Evolutionary conservation across 1,140 invertebrate genomes (phyloP), one percentile per base, ranked within the genome.

Genomic region (Aricia agestis): DNA sequence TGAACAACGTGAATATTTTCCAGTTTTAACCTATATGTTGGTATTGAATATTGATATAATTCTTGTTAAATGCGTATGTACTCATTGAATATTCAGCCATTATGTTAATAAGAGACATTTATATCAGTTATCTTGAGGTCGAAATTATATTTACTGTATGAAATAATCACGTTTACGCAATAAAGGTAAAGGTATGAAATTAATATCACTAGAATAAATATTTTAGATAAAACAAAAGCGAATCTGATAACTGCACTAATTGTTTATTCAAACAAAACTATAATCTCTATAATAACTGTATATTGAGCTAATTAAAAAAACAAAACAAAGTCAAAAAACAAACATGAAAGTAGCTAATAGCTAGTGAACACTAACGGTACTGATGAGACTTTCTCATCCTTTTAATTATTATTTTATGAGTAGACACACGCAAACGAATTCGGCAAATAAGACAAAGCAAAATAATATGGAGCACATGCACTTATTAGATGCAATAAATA

Each of bases 51-150:
- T 25, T 63, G 17, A 63, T 5, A 63, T 63, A 63, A 11, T 18
- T 63, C 6, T 25, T 63, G 18, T 19, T 63, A 4, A 63, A 63
- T 63, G 17, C 17, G 18, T 19, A 45, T 45, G 11, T 19, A 63
- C 18, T 19, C 10, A 63, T 19, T 63, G 19, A 63, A 63, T 25
- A 63, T 63, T 63, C 18, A 63, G 59, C 0, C 13, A 15, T 36
- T 31, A 63, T 63, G 17, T 11, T 25, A 19, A 63, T 25, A 63
- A 63, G 18, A 63, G 59, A 63, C 59, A 19, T 63, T 63, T 63
- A 11, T 63, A 19, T 63, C 10, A 25, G 17, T 63, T 63, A 52
- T 52, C 45, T 52, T 52, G 13, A 52, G 18, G 18, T 63, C 18
- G 18, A 63, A 19, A 63, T 11, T 59, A 59, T 19, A 59, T 63